Percentiles rank a stretch among this genome's conserved stretches.
phyloP scores from a whole-genome alignment of 2,888 invertebrate genomes.

The Microctonus hyperodae region DNA sequence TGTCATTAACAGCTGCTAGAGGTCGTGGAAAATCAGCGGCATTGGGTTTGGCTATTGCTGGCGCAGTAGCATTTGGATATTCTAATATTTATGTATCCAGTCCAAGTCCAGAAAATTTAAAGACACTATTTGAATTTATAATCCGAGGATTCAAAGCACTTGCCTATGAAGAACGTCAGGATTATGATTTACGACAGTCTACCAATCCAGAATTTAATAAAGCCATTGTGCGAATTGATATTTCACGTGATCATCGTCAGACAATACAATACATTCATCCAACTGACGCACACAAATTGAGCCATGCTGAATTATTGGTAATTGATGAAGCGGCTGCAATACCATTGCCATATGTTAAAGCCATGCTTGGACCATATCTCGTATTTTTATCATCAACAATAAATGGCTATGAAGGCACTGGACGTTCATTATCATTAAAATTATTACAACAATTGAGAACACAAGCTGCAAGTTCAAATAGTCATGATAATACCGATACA shows the following conservation, averaged over 20 bases:
- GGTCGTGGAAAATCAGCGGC: conserved; percentile 99
- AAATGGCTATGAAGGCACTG: conserved; percentile 98
- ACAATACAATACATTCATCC: conserved; percentile 97
- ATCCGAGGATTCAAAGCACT: conserved; percentile 93
- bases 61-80: conserved; percentile 83
- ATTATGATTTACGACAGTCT: conserved; percentile 93
- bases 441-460: conserved; percentile 85
- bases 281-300: conserved; percentile 84
- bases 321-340: conserved; percentile 99
- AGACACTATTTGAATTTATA: conserved; percentile 96
- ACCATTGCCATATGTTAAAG: conserved; percentile 90
- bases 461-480: conserved; percentile 67
- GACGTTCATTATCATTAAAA: conserved; percentile 93
- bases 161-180: conserved; percentile 93
- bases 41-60: conserved; percentile 89
- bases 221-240: conserved; percentile 91
- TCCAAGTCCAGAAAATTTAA: conserved; percentile 97
- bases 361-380: conserved; percentile 88
- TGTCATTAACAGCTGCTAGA: conserved; percentile 94
- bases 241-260: conserved; percentile 89
- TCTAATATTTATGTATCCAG: conserved; percentile 97
- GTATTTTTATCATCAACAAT: conserved; percentile 97
- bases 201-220: conserved; percentile 97
- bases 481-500: conserved; percentile 63
- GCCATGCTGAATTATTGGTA: conserved; percentile 92